Conservation (phyloP, 2,888 invertebrate species). For the Drosophila acutilabella region DNA sequence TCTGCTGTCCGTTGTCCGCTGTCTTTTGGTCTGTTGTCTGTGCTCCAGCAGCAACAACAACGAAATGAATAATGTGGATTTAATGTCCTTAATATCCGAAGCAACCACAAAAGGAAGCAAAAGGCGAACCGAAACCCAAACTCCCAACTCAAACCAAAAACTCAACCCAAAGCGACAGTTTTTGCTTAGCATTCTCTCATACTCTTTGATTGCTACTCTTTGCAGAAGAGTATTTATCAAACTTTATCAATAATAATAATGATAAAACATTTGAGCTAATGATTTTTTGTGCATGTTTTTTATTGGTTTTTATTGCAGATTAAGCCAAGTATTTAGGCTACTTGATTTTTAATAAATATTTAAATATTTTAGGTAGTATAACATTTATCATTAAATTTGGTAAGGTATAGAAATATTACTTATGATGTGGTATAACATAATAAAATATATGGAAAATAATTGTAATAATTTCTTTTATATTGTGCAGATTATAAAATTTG, state of each 20-base stretch:
- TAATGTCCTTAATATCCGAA: constrained; percentile 74
- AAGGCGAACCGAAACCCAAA: constrained; percentile 40
- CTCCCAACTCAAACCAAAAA: constrained; percentile 26
- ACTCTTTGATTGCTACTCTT: constrained; percentile 21
- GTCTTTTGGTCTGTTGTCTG: constrained; percentile 31
- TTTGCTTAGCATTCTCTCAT: constrained; percentile 40
- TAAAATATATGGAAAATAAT: no score
- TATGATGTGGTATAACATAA: no score
- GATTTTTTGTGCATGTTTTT: no score
- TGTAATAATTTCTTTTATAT: no score
- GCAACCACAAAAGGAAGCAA: constrained; percentile 61
- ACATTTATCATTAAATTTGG: no score
- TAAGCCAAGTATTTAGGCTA: no score
- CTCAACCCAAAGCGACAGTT: constrained; percentile 38
- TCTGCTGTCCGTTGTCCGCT: constrained; percentile 33
- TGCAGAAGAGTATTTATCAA: not conserved
- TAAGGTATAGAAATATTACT: no score
- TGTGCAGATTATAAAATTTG: no score
- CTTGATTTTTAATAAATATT: no score
- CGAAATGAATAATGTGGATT: constrained; percentile 74
- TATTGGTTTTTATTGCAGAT: no score
- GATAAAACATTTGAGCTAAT: not conserved
- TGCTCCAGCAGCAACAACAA: constrained; percentile 27
- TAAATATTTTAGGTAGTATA: no score
- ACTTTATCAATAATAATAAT: not conserved